Evolutionary conservation across 2,797 vertebrate genomes (phyloP), one percentile per base, ranked within the genome.

Genomic region (Coendou prehensilis): DNA sequence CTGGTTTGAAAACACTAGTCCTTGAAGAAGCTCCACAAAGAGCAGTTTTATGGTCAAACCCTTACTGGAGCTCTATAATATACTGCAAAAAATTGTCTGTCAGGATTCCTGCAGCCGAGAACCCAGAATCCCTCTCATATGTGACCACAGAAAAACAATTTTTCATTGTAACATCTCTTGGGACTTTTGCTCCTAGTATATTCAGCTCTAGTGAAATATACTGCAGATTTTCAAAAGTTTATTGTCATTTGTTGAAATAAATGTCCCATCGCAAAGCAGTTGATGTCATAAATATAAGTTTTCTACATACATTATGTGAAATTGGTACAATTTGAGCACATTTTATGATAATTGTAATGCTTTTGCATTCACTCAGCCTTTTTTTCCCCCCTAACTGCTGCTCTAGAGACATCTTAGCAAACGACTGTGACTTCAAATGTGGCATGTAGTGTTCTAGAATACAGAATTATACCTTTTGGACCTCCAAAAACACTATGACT

Each of bases 301-400:
- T 94, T 61, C 79, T 67, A n/a, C 56, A 9, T 50, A 80, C 18
- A 41, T 47, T 71, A 93, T 73, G 92, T 87, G 18, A 76, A 88
- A 33, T 71, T 56, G 56, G 37, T 20, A 61, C 45, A 52, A 54
- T 80, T 71, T 84, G 57, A 69, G 81, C 4, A 69, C 2, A 23
- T 15, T 92, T 91, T 89, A 33, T 64, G 28, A 71, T 80, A 41
- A 57, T 3, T 61, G 1, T 50, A n/a, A 59, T 76, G 26, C 22
- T 56, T 93, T 93, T 78, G 3, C 30, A 23, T 81, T 93, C 84
- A 47, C 26, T 73, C 26, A 93, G 87, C 26, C 6, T 63, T 37
- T 4, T 80, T 61, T 82, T 94, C 5, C 18, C 17, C 15, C 8
- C 73, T 92, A 86, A 54, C 83, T 84, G n/a, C 30, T 79, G 0